phyloP scores from a whole-genome alignment of 1,140 invertebrate species.

The Charaxes varanes region DNA sequence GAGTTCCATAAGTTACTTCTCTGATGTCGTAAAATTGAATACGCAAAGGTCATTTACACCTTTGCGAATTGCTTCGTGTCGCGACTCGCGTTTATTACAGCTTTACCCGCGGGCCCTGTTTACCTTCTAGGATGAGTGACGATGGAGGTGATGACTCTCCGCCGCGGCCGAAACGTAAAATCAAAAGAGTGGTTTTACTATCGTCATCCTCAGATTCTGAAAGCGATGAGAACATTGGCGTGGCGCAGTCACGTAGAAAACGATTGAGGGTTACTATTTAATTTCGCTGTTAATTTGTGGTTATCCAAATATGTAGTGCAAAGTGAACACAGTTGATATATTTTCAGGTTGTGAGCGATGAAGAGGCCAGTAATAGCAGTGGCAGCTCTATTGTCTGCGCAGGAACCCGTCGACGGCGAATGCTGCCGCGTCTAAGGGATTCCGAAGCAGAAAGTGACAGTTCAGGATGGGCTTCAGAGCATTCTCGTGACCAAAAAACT shows the following conservation, averaged over 20 bases:
- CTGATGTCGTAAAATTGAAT: conserved; percentile 33
- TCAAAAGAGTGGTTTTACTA: conserved; percentile 41
- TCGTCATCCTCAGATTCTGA: conserved; percentile 52
- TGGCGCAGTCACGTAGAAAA: conserved; percentile 48
- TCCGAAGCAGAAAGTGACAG: conserved; percentile 61
- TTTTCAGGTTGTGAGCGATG: conserved; percentile 58
- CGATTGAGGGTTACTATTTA: conserved; percentile 51
- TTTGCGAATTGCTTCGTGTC: conserved; percentile 66
- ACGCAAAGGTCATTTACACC: conserved; percentile 64
- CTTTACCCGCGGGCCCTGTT: conserved; percentile 32
- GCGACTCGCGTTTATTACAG: conserved; percentile 43
- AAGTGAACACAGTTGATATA: too few species aligned
- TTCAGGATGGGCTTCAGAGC: conserved; percentile 31
- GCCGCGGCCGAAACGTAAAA: conserved; percentile 42
- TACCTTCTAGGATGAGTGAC: conserved; percentile 53
- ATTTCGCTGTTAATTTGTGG: not conserved
- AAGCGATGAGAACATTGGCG: conserved; percentile 48
- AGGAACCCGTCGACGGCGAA: conserved; percentile 29
- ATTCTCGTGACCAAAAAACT: conserved; percentile 22
- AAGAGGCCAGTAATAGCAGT: conserved; percentile 42
- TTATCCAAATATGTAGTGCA: not conserved
- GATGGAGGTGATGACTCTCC: conserved; percentile 54
- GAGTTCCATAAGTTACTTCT: conserved; percentile 31
- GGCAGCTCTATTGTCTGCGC: conserved; percentile 40
- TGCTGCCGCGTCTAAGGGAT: conserved; percentile 48